Evolutionary conservation across 2,113 vertebrate species (phyloP).

Genomic region (Crotalus viridis): DNA sequence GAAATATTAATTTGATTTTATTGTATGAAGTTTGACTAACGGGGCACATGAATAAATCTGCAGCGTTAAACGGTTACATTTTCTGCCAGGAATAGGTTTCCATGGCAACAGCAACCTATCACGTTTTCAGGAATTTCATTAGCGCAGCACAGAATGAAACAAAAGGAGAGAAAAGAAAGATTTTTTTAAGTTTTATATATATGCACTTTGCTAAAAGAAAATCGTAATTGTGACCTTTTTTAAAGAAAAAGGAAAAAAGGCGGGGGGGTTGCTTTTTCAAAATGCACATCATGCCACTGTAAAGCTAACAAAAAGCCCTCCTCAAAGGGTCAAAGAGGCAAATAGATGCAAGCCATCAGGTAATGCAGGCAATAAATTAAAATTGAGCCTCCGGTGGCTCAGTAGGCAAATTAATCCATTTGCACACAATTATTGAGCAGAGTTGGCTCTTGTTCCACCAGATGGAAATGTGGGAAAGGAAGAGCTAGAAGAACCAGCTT

Average conservation of each 20-base stretch:
- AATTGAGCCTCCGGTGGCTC: background rate
- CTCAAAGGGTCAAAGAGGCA: background rate
- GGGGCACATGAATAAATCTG: conserved; percentile 65
- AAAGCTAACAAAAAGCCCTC: conserved; percentile 31
- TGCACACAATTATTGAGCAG: background rate
- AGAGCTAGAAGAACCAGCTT: background rate
- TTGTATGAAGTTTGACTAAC: conserved; percentile 69
- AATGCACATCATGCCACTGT: conserved; percentile 27
- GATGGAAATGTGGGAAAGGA: background rate
- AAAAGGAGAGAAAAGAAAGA: conserved; percentile 30
- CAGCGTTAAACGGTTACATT: conserved; percentile 55
- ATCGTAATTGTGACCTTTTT: background rate
- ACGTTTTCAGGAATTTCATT: conserved; percentile 73
- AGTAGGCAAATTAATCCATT: conserved; percentile 40
- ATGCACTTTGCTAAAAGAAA: conserved; percentile 32
- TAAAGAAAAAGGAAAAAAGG: background rate
- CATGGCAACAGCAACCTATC: conserved; percentile 72
- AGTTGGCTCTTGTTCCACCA: accelerated
- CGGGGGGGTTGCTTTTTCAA: conserved; percentile 3
- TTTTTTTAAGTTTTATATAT: conserved; percentile 36
- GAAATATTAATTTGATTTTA: conserved; percentile 68
- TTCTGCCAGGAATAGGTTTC: conserved; percentile 68
- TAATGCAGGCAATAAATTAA: conserved; percentile 44
- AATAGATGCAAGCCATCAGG: conserved; percentile 33
- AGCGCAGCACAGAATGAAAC: conserved; percentile 45